A percentile compares a stretch with the other conserved stretches of the same genome.
These are phyloP conservation scores for Acanthacorydalis orientalis DNA, from an alignment of 2,888 invertebrate species.

Conservation along the genomic window DNA sequence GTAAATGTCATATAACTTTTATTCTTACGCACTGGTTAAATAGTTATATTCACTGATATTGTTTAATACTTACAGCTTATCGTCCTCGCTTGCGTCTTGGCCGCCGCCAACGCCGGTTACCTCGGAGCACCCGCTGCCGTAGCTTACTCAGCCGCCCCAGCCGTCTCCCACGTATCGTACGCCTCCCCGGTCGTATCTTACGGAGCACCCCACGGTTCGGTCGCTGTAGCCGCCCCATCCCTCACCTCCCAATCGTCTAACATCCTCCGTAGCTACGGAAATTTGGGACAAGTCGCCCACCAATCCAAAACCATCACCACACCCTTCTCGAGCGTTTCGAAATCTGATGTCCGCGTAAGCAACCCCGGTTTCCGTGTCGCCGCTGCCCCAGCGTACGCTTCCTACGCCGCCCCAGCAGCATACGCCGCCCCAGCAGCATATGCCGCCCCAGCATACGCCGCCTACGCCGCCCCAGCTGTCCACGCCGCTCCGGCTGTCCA, in stretches of 20 bases:
- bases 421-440: not conserved
- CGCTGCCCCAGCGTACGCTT: constrained; percentile 19
- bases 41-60: too few species aligned
- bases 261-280: constrained; percentile 43
- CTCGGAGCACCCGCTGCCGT: constrained; percentile 25
- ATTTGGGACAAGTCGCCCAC: constrained; percentile 51
- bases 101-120: constrained; percentile 39
- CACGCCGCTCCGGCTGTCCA: constrained; percentile 7
- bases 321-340: constrained; percentile 53
- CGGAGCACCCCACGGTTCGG: constrained; percentile 18
- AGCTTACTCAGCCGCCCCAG: constrained; percentile 42
- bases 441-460: not conserved
- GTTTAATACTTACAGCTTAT: constrained; percentile 25
- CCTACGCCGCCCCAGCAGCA: constrained; percentile 10
- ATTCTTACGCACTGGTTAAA: too few species aligned
- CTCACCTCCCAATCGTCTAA: constrained; percentile 41
- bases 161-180: constrained; percentile 30
- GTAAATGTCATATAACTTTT: too few species aligned
- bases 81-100: constrained; percentile 35
- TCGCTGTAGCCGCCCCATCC: constrained; percentile 32
- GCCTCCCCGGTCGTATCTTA: constrained; percentile 15
- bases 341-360: constrained; percentile 51
- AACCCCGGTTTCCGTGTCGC: constrained; percentile 36
- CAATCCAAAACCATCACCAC: constrained; percentile 54
- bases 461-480: constrained; percentile 12